Evolutionary conservation across 2,888 invertebrate species (phyloP).

Genomic region (Phengaris alcon): DNA sequence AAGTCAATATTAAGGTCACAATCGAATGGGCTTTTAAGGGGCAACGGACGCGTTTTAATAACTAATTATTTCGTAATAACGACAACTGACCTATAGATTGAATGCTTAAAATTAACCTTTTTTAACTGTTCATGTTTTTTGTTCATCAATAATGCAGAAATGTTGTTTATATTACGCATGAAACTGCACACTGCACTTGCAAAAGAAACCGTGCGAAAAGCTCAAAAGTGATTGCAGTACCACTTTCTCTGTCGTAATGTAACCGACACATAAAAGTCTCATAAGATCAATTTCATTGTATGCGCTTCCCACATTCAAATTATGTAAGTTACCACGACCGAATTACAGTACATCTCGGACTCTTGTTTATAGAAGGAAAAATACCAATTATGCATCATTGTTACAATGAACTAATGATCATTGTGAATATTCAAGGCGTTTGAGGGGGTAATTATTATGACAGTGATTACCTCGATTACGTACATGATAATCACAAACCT

Average conservation of each 20-base stretch:
- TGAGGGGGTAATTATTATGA: slow-evolving; percentile 52
- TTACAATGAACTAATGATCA: slow-evolving; percentile 62
- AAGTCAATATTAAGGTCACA: slow-evolving; percentile 34
- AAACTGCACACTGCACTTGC: slow-evolving; percentile 23
- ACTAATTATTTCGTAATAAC: neutral
- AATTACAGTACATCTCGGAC: slow-evolving; percentile 32
- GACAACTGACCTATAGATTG: neutral
- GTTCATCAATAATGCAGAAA: neutral
- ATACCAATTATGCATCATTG: slow-evolving; percentile 54
- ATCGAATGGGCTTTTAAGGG: slow-evolving; percentile 30
- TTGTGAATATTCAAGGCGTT: slow-evolving; percentile 66
- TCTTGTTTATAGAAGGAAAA: slow-evolving; percentile 43
- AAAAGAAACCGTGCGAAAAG: slow-evolving; percentile 61
- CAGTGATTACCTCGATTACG: slow-evolving; percentile 41
- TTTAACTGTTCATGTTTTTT: neutral
- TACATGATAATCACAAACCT: slow-evolving; percentile 32
- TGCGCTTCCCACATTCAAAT: slow-evolving; percentile 55
- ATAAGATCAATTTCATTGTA: slow-evolving; percentile 35
- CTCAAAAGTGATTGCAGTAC: slow-evolving; percentile 42
- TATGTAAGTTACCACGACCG: slow-evolving; percentile 52
- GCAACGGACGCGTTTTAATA: slow-evolving; percentile 31
- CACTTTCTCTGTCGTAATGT: slow-evolving; percentile 35
- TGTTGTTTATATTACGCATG: slow-evolving; percentile 16
- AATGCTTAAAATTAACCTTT: neutral
- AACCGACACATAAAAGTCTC: slow-evolving; percentile 36